Percentiles rank a stretch among this genome's conserved stretches.
Conservation (phyloP, 2,888 invertebrate genomes). For the Rhogogaster chlorosoma region DNA sequence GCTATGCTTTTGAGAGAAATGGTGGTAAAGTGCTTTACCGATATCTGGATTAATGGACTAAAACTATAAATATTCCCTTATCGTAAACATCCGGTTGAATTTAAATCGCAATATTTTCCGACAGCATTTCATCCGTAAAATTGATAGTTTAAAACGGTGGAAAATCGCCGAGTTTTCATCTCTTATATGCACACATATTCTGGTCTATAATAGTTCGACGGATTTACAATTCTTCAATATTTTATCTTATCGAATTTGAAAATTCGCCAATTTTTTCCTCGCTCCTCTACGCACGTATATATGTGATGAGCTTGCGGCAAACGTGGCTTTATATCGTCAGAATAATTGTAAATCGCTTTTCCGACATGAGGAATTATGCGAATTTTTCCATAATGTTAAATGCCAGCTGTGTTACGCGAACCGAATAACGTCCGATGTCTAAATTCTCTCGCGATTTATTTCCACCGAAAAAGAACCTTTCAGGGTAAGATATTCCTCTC, state of each 20-base stretch:
- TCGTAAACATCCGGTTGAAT: constrained; percentile 8
- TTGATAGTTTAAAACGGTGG: neutral
- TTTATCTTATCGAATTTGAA: too few species aligned
- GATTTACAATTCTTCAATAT: neutral
- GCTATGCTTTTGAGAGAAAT: neutral
- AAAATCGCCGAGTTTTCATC: neutral
- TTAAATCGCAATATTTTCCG: neutral
- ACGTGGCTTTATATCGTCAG: neutral
- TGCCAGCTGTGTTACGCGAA: neutral
- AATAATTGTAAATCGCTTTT: constrained; percentile 26
- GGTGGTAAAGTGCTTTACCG: constrained; percentile 1
- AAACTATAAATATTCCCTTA: neutral
- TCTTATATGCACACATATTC: neutral
- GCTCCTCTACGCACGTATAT: too few species aligned
- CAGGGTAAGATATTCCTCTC: constrained; percentile 11
- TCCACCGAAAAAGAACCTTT: constrained; percentile 1
- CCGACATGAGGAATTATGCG: neutral
- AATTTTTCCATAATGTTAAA: neutral
- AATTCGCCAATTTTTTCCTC: too few species aligned
- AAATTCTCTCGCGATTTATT: constrained; percentile 28
- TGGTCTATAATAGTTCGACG: neutral
- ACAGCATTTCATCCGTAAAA: neutral
- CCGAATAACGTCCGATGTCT: neutral
- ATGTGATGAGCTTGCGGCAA: neutral
- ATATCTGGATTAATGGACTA: neutral